phyloP scores from a whole-genome alignment of 2,888 invertebrate species.

The Tipula lateralis region DNA sequence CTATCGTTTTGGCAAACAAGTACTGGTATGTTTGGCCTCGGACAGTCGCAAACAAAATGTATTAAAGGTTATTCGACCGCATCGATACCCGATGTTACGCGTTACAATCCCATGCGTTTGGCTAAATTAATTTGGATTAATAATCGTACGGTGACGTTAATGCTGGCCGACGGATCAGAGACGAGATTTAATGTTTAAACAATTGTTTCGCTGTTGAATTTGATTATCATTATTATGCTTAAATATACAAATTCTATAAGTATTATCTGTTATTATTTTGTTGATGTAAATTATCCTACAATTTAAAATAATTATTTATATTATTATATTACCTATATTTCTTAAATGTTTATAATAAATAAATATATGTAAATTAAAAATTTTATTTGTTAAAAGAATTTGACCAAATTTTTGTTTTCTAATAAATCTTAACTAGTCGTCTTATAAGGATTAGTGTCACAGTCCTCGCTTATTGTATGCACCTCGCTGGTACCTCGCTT shows the following conservation, averaged over 20 bases:
- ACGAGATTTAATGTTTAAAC: conserved; percentile 71
- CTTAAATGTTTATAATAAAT: conserved; percentile 19
- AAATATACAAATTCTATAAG: background rate
- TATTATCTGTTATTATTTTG: background rate
- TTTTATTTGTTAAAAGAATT: background rate
- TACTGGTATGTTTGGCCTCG: conserved; percentile 92
- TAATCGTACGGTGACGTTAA: conserved; percentile 84
- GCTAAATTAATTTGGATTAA: conserved; percentile 95
- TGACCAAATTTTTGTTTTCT: too few species aligned
- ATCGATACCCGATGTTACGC: conserved; percentile 81
- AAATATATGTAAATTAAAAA: background rate
- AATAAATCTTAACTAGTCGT: too few species aligned
- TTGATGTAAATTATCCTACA: background rate
- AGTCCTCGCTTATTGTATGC: too few species aligned
- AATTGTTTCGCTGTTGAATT: background rate
- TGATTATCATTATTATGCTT: background rate
- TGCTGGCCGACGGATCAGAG: conserved; percentile 95
- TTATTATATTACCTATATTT: background rate
- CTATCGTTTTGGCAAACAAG: conserved; percentile 98
- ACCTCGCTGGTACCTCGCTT: too few species aligned
- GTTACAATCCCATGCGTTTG: conserved; percentile 81
- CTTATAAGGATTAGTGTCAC: too few species aligned
- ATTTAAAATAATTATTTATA: conserved; percentile 14
- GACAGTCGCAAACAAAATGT: conserved; percentile 94
- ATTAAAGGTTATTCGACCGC: conserved; percentile 93